Evolutionary conservation across 1,140 invertebrate genomes (phyloP).

Genomic region (Penaeus vannamei): DNA sequence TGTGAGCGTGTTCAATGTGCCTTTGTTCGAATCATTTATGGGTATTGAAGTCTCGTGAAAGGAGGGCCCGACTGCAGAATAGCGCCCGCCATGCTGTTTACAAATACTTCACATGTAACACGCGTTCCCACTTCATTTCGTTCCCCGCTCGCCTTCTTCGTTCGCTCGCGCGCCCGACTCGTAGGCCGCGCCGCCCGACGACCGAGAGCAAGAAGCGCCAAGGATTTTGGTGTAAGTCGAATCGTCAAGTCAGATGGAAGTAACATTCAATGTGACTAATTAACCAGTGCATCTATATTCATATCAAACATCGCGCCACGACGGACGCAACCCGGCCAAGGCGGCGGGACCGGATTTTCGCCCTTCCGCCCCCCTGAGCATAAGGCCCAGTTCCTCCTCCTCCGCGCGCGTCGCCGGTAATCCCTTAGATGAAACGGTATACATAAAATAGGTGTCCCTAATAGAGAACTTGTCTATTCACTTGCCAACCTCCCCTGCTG

Average conservation of each 20-base stretch:
- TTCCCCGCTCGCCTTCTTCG: constrained; percentile 32
- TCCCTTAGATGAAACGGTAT: constrained; percentile 19
- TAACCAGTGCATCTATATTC: constrained; percentile 68
- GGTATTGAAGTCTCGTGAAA: constrained; percentile 67
- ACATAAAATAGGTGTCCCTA: constrained; percentile 65
- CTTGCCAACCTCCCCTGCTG: constrained; percentile 27
- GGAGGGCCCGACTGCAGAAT: constrained; percentile 58
- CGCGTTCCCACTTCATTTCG: constrained; percentile 43
- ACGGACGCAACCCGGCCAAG: constrained; percentile 27
- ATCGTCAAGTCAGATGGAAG: constrained; percentile 60
- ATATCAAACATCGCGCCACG: constrained; percentile 63
- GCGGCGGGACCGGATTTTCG: constrained; percentile 9
- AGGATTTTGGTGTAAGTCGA: constrained; percentile 53
- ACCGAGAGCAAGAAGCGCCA: constrained; percentile 27
- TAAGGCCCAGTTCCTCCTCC: background rate
- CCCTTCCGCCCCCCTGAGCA: background rate
- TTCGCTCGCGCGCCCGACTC: constrained; percentile 11
- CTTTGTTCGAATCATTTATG: constrained; percentile 67
- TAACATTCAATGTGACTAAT: constrained; percentile 67
- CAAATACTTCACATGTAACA: constrained; percentile 66
- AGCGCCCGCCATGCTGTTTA: constrained; percentile 66
- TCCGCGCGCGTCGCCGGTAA: background rate
- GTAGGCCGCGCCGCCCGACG: background rate
- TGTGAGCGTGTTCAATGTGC: constrained; percentile 54
- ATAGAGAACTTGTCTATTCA: constrained; percentile 63